These are phyloP conservation scores for Meghimatium bilineatum DNA, from an alignment of 2,888 invertebrate genomes.

Conservation along the genomic window DNA sequence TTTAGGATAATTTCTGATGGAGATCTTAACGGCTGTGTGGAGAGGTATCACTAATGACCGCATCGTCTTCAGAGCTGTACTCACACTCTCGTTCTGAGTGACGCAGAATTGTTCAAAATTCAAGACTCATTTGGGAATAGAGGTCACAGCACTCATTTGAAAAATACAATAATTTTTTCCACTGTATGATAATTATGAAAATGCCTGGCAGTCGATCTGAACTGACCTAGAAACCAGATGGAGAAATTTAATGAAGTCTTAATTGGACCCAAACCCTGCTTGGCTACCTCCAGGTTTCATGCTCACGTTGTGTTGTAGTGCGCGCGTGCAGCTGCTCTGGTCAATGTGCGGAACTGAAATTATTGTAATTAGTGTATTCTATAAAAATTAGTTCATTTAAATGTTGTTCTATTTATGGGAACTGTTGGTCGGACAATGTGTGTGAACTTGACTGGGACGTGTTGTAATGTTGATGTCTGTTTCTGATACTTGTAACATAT, in stretches of 20 bases:
- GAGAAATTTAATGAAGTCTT: background rate
- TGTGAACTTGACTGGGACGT: too few species aligned
- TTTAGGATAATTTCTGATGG: background rate
- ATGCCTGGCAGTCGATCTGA: background rate
- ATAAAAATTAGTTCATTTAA: too few species aligned
- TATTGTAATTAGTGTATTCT: background rate
- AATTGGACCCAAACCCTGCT: background rate
- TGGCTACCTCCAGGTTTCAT: background rate
- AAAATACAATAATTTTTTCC: background rate
- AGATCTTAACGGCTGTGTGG: background rate
- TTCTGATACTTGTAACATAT: too few species aligned
- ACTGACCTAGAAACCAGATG: background rate
- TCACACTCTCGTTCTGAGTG: background rate
- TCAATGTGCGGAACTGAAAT: background rate
- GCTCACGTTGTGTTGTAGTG: background rate
- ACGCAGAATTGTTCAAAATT: background rate
- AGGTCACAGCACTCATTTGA: background rate
- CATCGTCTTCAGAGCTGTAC: background rate
- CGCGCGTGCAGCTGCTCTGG: background rate
- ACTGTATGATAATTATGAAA: background rate
- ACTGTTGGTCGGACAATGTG: too few species aligned
- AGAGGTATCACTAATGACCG: background rate
- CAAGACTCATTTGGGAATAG: background rate
- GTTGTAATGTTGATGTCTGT: too few species aligned
- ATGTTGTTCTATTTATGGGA: too few species aligned